These are phyloP conservation scores for Furcifer pardalis DNA, from an alignment of 2,797 vertebrate species.

Conservation along the genomic window DNA sequence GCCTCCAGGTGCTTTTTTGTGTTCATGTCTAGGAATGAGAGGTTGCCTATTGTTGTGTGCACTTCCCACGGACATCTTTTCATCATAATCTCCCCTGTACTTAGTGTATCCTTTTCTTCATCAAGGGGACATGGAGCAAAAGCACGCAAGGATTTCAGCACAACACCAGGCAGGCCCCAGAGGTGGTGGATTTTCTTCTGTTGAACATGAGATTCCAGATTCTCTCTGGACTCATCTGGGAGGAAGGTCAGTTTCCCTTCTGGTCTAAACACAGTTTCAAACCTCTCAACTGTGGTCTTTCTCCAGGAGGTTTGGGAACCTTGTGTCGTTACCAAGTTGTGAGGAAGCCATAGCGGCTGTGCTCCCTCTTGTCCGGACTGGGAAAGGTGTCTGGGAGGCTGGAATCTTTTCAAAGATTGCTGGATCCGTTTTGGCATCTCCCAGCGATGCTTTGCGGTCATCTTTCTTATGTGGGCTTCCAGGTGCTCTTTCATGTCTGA, in stretches of 20 bases:
- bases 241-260: constrained; percentile 23
- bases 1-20: not conserved
- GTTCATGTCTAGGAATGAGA: too few species aligned
- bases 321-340: too few species aligned
- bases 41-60: not conserved
- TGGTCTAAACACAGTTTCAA: not conserved
- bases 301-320: too few species aligned
- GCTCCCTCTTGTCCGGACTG: too few species aligned
- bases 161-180: constrained; percentile 59
- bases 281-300: too few species aligned
- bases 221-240: not conserved
- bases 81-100: not conserved
- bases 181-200: constrained; percentile 58
- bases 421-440: not conserved
- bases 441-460: not conserved
- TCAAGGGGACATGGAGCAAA: not conserved
- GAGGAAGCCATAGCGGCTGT: too few species aligned
- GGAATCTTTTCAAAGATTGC: not conserved
- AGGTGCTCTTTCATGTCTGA: not conserved
- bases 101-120: too few species aligned
- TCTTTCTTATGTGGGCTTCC: not conserved
- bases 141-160: constrained; percentile 39
- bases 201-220: constrained; percentile 56
- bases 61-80: not conserved
- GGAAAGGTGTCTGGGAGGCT: not conserved